A percentile compares a stretch with the other conserved stretches of the same genome.
Conservation (phyloP, 2,113 vertebrate genomes). For the Seriola aureovittata region DNA sequence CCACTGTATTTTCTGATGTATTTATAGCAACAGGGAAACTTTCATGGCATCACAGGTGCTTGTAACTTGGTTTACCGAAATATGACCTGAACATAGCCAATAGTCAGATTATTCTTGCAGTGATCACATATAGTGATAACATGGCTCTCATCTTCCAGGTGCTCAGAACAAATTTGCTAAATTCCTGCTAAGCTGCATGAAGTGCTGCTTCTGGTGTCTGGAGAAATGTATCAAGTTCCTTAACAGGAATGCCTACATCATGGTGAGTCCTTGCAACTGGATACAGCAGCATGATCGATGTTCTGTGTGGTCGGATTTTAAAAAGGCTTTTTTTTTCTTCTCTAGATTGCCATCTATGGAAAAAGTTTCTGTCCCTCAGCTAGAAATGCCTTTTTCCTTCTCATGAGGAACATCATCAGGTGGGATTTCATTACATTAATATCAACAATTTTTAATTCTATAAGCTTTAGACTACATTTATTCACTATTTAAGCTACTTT, state of each 20-base stretch:
- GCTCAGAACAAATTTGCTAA: slow-evolving; percentile 91
- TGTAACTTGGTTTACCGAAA: not conserved
- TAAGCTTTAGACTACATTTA: not conserved
- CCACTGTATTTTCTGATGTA: too few relatives aligned
- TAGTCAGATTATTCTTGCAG: not conserved
- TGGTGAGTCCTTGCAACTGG: slow-evolving; percentile 84
- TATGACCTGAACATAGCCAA: not conserved
- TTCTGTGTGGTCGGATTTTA: not conserved
- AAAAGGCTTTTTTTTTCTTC: not conserved
- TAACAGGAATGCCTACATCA: slow-evolving; percentile 98
- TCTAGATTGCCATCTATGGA: slow-evolving; percentile 93
- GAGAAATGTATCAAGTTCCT: slow-evolving; percentile 97
- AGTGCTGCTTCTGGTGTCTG: slow-evolving; percentile 99
- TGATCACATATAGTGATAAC: not conserved
- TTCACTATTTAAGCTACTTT: not conserved
- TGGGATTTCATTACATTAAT: slow-evolving; percentile 62
- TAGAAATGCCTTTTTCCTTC: slow-evolving; percentile 92
- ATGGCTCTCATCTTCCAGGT: slow-evolving; percentile 74
- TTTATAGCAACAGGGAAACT: not conserved
- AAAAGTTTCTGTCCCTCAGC: slow-evolving; percentile 96
- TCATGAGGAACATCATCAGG: slow-evolving; percentile 97
- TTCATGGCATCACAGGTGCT: not conserved
- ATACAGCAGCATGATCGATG: not conserved
- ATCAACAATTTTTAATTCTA: not conserved
- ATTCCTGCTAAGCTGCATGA: slow-evolving; percentile 92